Conservation (phyloP, 1,140 invertebrate species). For the Trichoplusia ni region DNA sequence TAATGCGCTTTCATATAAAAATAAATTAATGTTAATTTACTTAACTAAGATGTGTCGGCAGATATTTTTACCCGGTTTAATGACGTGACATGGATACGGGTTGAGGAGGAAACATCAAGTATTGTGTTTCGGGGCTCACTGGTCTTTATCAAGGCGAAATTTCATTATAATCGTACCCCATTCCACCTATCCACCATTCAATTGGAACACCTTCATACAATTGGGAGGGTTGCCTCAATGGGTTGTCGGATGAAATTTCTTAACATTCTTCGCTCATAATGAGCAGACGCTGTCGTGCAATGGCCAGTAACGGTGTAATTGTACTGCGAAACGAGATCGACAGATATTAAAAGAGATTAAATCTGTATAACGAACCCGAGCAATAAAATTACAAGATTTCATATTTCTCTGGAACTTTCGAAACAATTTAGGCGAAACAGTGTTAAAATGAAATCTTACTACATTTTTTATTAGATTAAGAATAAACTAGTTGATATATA, state of each 20-base stretch:
- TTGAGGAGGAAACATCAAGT: conserved; percentile 76
- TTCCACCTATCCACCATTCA: conserved; percentile 75
- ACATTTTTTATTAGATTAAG: no score
- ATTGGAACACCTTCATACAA: conserved; percentile 80
- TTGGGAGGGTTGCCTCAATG: conserved; percentile 77
- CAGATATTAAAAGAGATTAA: conserved; percentile 76
- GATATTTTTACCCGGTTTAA: conserved; percentile 78
- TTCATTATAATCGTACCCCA: conserved; percentile 78
- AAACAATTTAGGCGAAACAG: not conserved
- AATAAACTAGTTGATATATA: not conserved
- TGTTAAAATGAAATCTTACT: conserved; percentile 15
- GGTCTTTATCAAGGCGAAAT: conserved; percentile 78
- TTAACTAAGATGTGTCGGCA: conserved; percentile 72
- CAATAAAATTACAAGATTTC: conserved; percentile 46
- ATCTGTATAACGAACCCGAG: conserved; percentile 72
- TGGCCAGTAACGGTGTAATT: conserved; percentile 78
- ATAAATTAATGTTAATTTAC: conserved; percentile 55
- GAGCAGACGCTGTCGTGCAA: conserved; percentile 74
- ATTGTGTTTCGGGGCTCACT: conserved; percentile 77
- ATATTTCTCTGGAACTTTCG: conserved; percentile 22
- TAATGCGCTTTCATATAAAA: not conserved
- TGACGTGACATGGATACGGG: conserved; percentile 77
- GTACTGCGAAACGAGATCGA: conserved; percentile 73
- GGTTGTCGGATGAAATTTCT: conserved; percentile 80
- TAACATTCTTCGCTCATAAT: conserved; percentile 78